A percentile compares a stretch with the other conserved stretches of the same genome.
Conservation (phyloP, 1,140 invertebrate species). For the Nasonia longicornis region DNA sequence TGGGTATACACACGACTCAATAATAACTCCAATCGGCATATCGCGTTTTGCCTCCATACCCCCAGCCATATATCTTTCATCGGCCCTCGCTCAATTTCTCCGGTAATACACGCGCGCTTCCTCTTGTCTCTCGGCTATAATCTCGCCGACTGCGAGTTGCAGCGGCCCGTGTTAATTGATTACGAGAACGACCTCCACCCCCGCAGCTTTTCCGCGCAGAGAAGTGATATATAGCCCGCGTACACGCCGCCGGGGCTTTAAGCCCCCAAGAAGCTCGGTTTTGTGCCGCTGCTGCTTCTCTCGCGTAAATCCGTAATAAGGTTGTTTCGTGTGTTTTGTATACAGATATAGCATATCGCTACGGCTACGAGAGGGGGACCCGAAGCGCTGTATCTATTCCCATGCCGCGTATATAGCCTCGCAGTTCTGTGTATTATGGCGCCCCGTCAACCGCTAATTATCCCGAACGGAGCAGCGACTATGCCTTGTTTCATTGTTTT, state of each 20-base stretch:
- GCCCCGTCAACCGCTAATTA: conserved; percentile 60
- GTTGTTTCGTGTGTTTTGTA: conserved; percentile 44
- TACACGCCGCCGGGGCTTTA: background rate
- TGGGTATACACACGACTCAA: background rate
- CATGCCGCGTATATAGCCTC: background rate
- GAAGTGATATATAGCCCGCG: conserved; percentile 5
- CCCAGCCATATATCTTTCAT: conserved; percentile 23
- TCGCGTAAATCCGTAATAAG: conserved; percentile 66
- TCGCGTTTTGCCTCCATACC: background rate
- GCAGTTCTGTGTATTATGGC: background rate
- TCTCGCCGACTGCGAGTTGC: conserved; percentile 13
- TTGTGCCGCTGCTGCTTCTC: conserved; percentile 14
- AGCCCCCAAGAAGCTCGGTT: conserved; percentile 18
- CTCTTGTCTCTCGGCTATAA: conserved; percentile 20
- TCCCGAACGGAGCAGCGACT: conserved; percentile 31
- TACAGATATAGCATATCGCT: background rate
- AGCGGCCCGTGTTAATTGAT: conserved; percentile 35
- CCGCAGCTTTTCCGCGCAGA: background rate
- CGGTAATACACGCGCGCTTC: background rate
- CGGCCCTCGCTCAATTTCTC: conserved; percentile 6
- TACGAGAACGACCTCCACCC: background rate
- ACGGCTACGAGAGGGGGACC: background rate
- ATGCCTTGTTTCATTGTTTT: conserved; percentile 25
- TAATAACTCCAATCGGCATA: background rate
- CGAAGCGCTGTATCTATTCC: background rate